These are phyloP conservation scores for Eristalis tenax DNA, from an alignment of 2,888 invertebrate species.

Conservation along the genomic window DNA sequence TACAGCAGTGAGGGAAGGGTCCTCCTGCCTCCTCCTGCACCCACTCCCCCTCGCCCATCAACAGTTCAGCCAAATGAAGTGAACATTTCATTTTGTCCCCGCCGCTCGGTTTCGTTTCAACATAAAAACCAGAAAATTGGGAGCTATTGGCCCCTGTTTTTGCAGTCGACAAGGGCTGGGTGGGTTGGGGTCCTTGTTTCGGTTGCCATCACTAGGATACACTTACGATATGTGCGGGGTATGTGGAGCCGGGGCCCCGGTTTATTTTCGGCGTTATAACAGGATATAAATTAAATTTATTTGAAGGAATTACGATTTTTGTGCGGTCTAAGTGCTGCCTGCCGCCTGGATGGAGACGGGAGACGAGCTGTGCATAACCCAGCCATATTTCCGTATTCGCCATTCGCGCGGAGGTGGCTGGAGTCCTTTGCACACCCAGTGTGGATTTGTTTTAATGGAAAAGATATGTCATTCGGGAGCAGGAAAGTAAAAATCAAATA, in stretches of 20 bases:
- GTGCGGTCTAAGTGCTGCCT: slow-evolving; percentile 13
- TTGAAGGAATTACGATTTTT: slow-evolving; percentile 54
- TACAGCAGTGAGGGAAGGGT: background rate
- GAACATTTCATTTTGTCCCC: slow-evolving; percentile 54
- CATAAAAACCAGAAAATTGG: slow-evolving; percentile 60
- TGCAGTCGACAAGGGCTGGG: background rate
- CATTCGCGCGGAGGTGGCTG: background rate
- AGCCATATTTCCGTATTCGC: slow-evolving; percentile 22
- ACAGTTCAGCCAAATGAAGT: slow-evolving; percentile 1
- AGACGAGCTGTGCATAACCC: slow-evolving; percentile 11
- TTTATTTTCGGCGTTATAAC: slow-evolving; percentile 54
- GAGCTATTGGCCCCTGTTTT: slow-evolving; percentile 56
- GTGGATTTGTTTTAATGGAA: slow-evolving; percentile 21
- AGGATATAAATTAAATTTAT: slow-evolving; percentile 66
- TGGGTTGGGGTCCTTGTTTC: background rate
- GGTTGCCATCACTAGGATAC: slow-evolving; percentile 19
- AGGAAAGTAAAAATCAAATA: slow-evolving; percentile 63
- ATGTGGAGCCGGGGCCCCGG: slow-evolving; percentile 10
- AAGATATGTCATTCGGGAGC: slow-evolving; percentile 25
- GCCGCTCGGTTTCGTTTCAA: slow-evolving; percentile 17
- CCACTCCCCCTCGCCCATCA: too few relatives aligned
- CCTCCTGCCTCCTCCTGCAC: background rate
- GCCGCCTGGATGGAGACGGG: background rate
- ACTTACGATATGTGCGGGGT: background rate
- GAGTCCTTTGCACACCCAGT: slow-evolving; percentile 30